Base-by-base conservation (phyloP, 2,113 vertebrate genomes). In the Panthera leo region DNA sequence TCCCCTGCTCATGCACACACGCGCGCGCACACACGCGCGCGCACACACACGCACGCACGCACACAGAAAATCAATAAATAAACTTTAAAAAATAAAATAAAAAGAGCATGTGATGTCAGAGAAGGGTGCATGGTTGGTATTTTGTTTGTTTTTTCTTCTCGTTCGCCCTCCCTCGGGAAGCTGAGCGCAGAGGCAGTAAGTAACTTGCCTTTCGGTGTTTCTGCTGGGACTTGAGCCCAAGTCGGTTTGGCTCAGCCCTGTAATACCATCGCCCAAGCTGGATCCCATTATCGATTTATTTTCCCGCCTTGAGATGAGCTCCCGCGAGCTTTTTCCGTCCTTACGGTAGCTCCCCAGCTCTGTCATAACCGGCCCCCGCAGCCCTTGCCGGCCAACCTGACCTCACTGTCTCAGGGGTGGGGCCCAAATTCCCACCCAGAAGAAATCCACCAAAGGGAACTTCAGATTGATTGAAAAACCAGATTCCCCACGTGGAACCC, bases 401-500 rank as follows among this genome's bases (percentile, higher is more conserved):
- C 61, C 75, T 93, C 70, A 34, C 18, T 53, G 31, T 67, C 87
- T 91, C 93, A 63, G 83, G 89, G 53, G 36, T 29, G 42, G 61
- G 71, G 42, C 39, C 95, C 71, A 79, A 53, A 48, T 78, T 96
- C 95, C 88, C n/a, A 42, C 94, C 78, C 82, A 89, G 89, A 96
- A 96, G 92, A 87, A 85, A 85, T 90, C 73, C 75, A 78, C 65
- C 85, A 71, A 76, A 19, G 11, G 55, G 61, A 85, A 89, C 97
- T 95, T 93, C 68, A 29, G 55, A 63, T 45, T 93, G 91, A 97
- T 96, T 85, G 73, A 48, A 91, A 97, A 91, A 83, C 85, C 96
- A 96, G 83, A 97, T 85, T 95, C 78, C 58, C 90, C 92, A 88
- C 65, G 15, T 51, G 82, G 91, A 95, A 68, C 45, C 91, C 78